These are phyloP conservation scores for Lipotes vexillifer DNA, from an alignment of 2,113 vertebrate genomes.

Conservation along the genomic window DNA sequence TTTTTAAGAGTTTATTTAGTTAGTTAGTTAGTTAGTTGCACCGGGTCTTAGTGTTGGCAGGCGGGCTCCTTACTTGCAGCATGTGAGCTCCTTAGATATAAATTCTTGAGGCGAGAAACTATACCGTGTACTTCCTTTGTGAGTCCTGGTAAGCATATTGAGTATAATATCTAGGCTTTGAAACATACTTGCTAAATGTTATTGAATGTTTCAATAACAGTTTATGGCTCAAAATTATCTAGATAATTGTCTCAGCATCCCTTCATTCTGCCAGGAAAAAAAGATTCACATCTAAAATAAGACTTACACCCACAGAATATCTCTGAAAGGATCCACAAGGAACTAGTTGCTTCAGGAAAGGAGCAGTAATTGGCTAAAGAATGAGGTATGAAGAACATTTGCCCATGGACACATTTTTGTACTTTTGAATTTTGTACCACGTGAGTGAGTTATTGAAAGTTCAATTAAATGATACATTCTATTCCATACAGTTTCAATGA, in stretches of 20 bases:
- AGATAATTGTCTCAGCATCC: neutral
- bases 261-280: neutral
- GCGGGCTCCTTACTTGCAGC: no score
- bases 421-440: neutral
- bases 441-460: neutral
- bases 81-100: neutral
- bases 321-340: neutral
- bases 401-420: neutral
- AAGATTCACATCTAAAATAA: neutral
- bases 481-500: neutral
- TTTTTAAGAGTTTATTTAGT: no score
- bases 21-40: no score
- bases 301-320: neutral
- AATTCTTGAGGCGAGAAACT: neutral
- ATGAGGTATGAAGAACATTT: neutral
- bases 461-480: neutral
- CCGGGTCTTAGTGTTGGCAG: no score
- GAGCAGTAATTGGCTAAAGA: neutral
- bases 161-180: neutral
- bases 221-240: slow-evolving; percentile 10
- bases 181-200: neutral
- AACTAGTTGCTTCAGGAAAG: neutral
- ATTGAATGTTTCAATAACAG: neutral
- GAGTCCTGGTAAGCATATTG: neutral
- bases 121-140: neutral